phyloP scores from a whole-genome alignment of 2,113 vertebrate species.

The Thinocorus orbignyianus region DNA sequence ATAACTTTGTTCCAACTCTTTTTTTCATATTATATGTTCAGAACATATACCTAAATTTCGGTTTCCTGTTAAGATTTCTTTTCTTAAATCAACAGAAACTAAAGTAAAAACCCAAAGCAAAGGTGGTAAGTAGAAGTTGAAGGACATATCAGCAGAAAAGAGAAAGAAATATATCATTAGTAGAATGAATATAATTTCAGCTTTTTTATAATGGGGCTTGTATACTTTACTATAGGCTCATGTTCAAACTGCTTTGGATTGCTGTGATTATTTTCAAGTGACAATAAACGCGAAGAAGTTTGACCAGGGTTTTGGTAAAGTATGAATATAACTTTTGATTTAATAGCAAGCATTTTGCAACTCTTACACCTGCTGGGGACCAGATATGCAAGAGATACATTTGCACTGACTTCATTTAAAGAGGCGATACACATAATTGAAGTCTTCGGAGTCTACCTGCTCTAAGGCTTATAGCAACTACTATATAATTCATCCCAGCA shows the following conservation, averaged over 20 bases:
- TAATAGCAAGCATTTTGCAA: background rate
- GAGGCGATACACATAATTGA: accelerated
- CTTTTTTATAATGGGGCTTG: background rate
- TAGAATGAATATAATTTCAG: background rate
- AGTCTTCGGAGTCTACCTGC: background rate
- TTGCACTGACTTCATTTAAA: background rate
- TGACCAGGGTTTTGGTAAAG: background rate
- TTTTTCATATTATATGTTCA: background rate
- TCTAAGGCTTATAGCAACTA: background rate
- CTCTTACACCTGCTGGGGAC: background rate
- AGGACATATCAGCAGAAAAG: background rate
- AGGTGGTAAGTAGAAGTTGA: background rate
- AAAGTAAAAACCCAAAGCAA: background rate
- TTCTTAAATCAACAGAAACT: background rate
- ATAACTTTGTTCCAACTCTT: background rate
- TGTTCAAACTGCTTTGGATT: background rate
- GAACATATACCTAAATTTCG: background rate
- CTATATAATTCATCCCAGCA: background rate
- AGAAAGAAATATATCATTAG: background rate
- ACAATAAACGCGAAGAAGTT: background rate
- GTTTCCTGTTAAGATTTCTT: background rate
- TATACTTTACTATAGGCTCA: background rate
- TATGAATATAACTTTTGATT: background rate
- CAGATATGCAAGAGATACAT: background rate
- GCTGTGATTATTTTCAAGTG: background rate